Evolutionary conservation across 2,797 vertebrate genomes (phyloP), one percentile per base, ranked within the genome.

Genomic region (Gadopsis bispinosus): DNA sequence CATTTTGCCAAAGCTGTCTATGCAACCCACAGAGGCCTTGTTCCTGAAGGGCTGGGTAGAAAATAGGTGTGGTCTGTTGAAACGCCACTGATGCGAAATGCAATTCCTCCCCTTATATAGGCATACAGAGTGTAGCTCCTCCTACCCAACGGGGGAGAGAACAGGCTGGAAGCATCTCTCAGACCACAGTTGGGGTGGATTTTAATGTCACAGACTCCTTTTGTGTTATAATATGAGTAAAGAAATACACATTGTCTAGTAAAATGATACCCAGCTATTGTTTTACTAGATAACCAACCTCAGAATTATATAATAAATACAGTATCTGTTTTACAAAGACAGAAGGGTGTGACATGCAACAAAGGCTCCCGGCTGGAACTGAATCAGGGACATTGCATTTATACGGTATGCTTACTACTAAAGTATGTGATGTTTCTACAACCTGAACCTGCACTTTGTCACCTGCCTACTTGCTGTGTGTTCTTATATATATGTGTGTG

Each of bases 1-100:
- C 67, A 26, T 81, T 85, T 85, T 90, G 91, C 89, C 87, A 87
- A 90, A 77, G 80, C 81, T 33, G 77, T 84, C 79, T 90, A 83
- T 89, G 87, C 81, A 84, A 63, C 86, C 88, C 83, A 89, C 84
- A 71, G 83, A 85, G 79, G 43, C 71, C 74, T 72, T 61, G 59
- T 83, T 81, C 77, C 84, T 69, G 54, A 89, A 91, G 86, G 85
- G 86, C 62, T 79, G 39, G 68, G 77, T 22, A 72, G 66, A 82
- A 88, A 89, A 83, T 81, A 72, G 93, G 94, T 90, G 94, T 93
- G 93, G 93, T 79, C 90, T 88, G 59, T 59, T 77, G 41, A 75
- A 80, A 68, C 26, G 20, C 73, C 72, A 69, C 54, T 71, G 87
- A 88, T 87, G 87, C 71, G 14, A 81, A 78, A 83, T 33, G 54